Conservation (phyloP, 37 sponge, comb jelly and placozoan species). For the Bolinopsis microptera region DNA sequence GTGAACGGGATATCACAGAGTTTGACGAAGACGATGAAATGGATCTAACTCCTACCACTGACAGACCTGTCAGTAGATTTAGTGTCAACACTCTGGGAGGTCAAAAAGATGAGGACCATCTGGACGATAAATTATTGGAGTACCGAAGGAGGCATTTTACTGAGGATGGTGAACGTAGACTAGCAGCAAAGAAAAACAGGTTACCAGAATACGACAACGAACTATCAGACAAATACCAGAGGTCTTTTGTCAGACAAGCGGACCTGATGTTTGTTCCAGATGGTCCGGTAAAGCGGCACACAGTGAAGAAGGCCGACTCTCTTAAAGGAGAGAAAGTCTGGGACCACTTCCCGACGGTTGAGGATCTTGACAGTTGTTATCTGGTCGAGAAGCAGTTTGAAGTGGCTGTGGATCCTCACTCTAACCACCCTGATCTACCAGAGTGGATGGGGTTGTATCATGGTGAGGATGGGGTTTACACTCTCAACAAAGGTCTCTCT, state of each 20-base stretch:
- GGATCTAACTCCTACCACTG: not conserved
- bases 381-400: not conserved
- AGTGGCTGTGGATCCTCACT: constrained; percentile 12
- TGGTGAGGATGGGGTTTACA: constrained; percentile 27
- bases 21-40: not conserved
- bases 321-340: not conserved
- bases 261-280: not conserved
- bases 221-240: not conserved
- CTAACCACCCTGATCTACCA: not conserved
- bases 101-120: not conserved
- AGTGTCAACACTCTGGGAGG: not conserved
- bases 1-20: not conserved
- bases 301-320: not conserved
- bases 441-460: constrained; percentile 25
- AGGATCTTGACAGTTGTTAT: constrained; percentile 21
- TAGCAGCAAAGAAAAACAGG: not conserved
- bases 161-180: not conserved
- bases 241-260: not conserved
- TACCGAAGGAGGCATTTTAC: not conserved
- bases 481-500: constrained; percentile 23
- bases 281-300: not conserved
- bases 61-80: not conserved
- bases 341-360: not conserved
- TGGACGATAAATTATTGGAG: not conserved
- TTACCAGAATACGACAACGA: not conserved